Conservation (phyloP, 2,888 invertebrate genomes). For the Dimorphilus gyrociliatus region DNA sequence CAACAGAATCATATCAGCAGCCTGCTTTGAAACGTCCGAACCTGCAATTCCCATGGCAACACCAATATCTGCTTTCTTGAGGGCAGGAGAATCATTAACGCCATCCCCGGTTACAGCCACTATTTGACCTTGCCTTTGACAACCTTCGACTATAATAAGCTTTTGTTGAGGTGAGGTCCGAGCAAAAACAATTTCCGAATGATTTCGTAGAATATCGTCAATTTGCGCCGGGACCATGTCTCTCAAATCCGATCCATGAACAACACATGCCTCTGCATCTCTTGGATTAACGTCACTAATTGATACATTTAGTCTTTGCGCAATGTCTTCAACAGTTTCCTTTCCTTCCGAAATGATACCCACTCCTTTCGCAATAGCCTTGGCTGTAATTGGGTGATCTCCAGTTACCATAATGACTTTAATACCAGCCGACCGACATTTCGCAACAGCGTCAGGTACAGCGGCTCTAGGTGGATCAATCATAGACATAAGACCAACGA, state of each 20-base stretch:
- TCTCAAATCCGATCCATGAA: constrained; percentile 46
- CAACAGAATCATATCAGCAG: constrained; percentile 18
- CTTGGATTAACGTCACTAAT: constrained; percentile 37
- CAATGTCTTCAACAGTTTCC: constrained; percentile 56
- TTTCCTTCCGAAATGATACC: constrained; percentile 43
- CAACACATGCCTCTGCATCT: constrained; percentile 18
- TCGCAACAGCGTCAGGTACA: constrained; percentile 90
- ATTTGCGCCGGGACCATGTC: constrained; percentile 61
- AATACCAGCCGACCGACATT: constrained; percentile 91
- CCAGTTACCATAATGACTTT: constrained; percentile 50
- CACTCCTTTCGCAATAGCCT: constrained; percentile 44
- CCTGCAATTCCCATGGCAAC: constrained; percentile 18
- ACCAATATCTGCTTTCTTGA: constrained; percentile 50
- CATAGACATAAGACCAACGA: constrained; percentile 94
- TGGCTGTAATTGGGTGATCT: constrained; percentile 45
- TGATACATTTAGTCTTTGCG: constrained; percentile 44
- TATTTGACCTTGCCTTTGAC: constrained; percentile 52
- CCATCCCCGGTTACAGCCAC: constrained; percentile 68
- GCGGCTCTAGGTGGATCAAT: constrained; percentile 94
- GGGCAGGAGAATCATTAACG: constrained; percentile 61
- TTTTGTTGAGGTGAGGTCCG: constrained; percentile 74
- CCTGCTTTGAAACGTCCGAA: constrained; percentile 16
- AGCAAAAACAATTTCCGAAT: constrained; percentile 83
- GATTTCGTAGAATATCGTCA: constrained; percentile 69
- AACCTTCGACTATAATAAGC: constrained; percentile 54